phyloP scores from a whole-genome alignment of 2,113 vertebrate genomes.

The Rhineura floridana region DNA sequence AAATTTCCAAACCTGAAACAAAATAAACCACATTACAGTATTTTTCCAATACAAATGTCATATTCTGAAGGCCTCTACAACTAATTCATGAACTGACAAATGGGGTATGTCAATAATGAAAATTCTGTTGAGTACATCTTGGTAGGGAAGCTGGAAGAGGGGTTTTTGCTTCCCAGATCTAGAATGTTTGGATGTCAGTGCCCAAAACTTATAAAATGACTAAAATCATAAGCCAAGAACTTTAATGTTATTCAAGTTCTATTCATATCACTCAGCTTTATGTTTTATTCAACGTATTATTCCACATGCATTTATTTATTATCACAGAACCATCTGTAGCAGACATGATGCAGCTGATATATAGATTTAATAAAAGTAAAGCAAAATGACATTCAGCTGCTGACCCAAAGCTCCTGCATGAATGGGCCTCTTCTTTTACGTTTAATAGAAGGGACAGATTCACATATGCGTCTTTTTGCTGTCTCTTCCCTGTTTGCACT shows the following conservation, averaged over 20 bases:
- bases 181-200: conserved; percentile 55
- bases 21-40: conserved; percentile 1
- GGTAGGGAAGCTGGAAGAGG: neutral
- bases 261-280: conserved; percentile 54
- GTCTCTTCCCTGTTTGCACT: no score
- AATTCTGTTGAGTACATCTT: conserved; percentile 45
- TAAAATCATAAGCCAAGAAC: conserved; percentile 39
- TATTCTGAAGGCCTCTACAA: conserved; percentile 39
- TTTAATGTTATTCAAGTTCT: conserved; percentile 63
- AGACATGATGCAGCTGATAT: conserved; percentile 41
- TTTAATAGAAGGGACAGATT: neutral
- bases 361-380: conserved; percentile 67
- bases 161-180: conserved; percentile 31
- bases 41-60: conserved; percentile 21
- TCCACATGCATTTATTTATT: conserved; percentile 4
- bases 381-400: conserved; percentile 70
- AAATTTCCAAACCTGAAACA: conserved; percentile 45
- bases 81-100: conserved; percentile 43
- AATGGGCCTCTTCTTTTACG: neutral
- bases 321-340: conserved; percentile 41
- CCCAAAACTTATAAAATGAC: conserved; percentile 42
- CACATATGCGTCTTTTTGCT: neutral
- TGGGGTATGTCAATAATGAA: conserved; percentile 27
- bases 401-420: conserved; percentile 48
- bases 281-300: conserved; percentile 57